These are phyloP conservation scores for Euwallacea similis DNA, from an alignment of 1,140 invertebrate genomes.

Conservation along the genomic window DNA sequence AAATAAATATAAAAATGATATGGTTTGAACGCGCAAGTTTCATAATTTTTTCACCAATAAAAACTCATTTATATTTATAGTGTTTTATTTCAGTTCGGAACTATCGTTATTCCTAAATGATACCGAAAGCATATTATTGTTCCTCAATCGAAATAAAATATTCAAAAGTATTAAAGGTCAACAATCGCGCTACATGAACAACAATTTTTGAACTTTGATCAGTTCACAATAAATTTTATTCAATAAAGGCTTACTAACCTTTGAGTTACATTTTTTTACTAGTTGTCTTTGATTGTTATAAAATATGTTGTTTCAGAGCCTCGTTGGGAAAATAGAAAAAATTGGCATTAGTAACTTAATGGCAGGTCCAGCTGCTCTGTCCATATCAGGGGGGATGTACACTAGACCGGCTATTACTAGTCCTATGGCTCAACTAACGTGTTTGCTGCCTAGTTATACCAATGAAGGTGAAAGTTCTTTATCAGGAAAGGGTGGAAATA, in stretches of 20 bases:
- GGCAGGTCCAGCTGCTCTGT: conserved; percentile 61
- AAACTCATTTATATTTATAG: too few relatives aligned
- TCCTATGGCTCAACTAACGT: conserved; percentile 75
- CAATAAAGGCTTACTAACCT: conserved; percentile 13
- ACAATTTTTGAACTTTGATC: conserved; percentile 16
- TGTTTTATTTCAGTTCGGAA: too few relatives aligned
- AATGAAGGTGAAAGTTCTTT: conserved; percentile 30
- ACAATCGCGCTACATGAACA: conserved; percentile 2
- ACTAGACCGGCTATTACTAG: conserved; percentile 62
- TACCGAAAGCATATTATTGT: too few relatives aligned
- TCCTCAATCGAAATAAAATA: too few relatives aligned
- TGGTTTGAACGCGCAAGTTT: too few relatives aligned
- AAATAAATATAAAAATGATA: too few relatives aligned
- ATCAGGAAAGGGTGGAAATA: background rate
- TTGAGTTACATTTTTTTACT: background rate
- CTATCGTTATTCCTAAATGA: too few relatives aligned
- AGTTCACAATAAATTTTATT: conserved; percentile 8
- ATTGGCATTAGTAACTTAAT: conserved; percentile 70
- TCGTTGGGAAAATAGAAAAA: conserved; percentile 70
- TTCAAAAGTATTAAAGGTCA: conserved; percentile 15
- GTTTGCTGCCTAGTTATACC: conserved; percentile 58
- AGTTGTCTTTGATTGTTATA: conserved; percentile 2
- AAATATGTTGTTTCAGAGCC: conserved; percentile 49
- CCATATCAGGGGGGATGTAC: conserved; percentile 60
- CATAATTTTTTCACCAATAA: too few relatives aligned